phyloP scores from a whole-genome alignment of 2,113 vertebrate genomes.

The Nematolebias whitei region DNA sequence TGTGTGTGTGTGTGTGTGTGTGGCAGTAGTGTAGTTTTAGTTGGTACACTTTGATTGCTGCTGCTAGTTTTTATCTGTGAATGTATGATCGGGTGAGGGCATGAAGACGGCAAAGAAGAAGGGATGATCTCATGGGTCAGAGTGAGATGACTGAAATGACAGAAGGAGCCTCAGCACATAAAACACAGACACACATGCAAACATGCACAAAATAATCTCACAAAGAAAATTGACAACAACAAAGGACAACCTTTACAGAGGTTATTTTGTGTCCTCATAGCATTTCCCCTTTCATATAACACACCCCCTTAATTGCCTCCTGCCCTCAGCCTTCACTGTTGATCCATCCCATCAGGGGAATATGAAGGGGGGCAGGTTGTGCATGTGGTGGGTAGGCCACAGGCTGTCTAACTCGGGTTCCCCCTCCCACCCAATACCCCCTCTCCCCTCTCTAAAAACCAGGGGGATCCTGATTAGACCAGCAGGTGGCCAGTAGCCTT shows the following conservation, averaged over 20 bases:
- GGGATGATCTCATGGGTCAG: slow-evolving; percentile 27
- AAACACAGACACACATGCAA: not conserved
- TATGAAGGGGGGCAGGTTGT: slow-evolving; percentile 19
- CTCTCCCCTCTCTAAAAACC: slow-evolving; percentile 6
- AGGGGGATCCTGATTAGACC: slow-evolving; percentile 50
- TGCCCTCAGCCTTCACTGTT: slow-evolving; percentile 51
- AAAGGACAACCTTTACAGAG: slow-evolving; percentile 20
- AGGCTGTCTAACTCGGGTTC: slow-evolving; percentile 35
- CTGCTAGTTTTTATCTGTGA: slow-evolving; percentile 9
- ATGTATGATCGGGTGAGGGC: not conserved
- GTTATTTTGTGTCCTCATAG: slow-evolving; percentile 24
- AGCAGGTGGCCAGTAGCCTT: slow-evolving; percentile 78
- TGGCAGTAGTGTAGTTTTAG: slow-evolving; percentile 21
- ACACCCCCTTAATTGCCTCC: slow-evolving; percentile 64
- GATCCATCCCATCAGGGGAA: slow-evolving; percentile 59
- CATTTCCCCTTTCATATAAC: slow-evolving; percentile 36
- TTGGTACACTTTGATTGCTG: slow-evolving; percentile 40
- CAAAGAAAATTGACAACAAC: slow-evolving; percentile 5
- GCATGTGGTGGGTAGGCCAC: slow-evolving; percentile 31
- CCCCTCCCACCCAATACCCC: slow-evolving; percentile 15
- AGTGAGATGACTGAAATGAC: slow-evolving; percentile 12
- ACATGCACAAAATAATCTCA: slow-evolving; percentile 3
- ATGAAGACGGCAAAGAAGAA: slow-evolving; percentile 13
- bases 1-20: slow-evolving; percentile 33
- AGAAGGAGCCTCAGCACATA: not conserved